Evolutionary conservation across 2,888 invertebrate species (phyloP), one percentile per base, ranked within the genome.

Genomic region (Pristionchus arcanus): DNA sequence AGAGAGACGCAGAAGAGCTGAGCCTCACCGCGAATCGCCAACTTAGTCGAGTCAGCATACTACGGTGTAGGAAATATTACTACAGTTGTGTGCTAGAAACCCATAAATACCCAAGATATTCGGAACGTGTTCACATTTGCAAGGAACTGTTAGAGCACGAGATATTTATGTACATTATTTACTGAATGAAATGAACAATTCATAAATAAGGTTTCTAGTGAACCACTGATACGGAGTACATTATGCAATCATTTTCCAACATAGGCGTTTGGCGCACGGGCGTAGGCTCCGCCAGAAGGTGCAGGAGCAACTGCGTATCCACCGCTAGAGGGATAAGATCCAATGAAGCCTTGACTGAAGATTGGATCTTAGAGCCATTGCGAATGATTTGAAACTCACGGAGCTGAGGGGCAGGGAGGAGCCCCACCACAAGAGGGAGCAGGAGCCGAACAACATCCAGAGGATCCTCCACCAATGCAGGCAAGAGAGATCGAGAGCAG

Each of bases 381-480:
- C 37, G 37, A 63, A 21, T 25, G 3, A 42, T 66, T 34, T 9
- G 7, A 25, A 71, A 87, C 87, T 71, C 53, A 87, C 87, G 68
- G 87, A 21, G 49, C 71, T 9, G 77, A 28, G 21, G 77, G 77
- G 21, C 89, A 89, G 28, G 89, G 59, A 77, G 89, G 89, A 0
- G 81, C 81, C 7, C 77, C 89, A 34, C 89, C 89, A 59, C 89
- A 74, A 34, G 66, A 59, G 15, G 89, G 37, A 34, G 89, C n/a
- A 21, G 77, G 59, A 55, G 89, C 77, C 25, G 74, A 55, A 34
- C 89, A 89, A 34, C 89, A 89, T 31, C 89, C 81, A 63, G 66
- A 34, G 15, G 81, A 81, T 55, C 86, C 63, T 37, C 87, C 87
- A 21, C 87, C 87, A 25, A 87, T 87, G 53, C 87, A 87, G 53